Percentiles rank a stretch among this genome's conserved stretches.
Evolutionary conservation across 2,888 invertebrate genomes (phyloP).

Genomic region (Polydrusus tereticollis): DNA sequence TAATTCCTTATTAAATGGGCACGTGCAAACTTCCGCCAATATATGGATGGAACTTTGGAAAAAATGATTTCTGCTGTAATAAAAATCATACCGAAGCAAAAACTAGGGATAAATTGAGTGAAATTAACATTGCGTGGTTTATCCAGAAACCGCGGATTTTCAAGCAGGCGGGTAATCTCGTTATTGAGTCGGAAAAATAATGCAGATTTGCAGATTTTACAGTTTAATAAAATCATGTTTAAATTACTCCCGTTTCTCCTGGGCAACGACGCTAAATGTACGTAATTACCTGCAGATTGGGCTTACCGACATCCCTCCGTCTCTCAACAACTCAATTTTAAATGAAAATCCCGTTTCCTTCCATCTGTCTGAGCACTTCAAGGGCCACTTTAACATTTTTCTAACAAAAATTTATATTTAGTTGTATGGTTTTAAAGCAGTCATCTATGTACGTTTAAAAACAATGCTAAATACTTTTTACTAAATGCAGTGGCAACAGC

Average conservation of each 20-base stretch:
- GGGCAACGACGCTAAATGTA: conserved; percentile 55
- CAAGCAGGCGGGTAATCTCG: conserved; percentile 54
- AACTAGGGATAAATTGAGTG: conserved; percentile 41
- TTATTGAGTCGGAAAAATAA: conserved; percentile 58
- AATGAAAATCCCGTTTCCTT: conserved; percentile 41
- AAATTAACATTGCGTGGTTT: conserved; percentile 48
- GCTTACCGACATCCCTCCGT: conserved; percentile 52
- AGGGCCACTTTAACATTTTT: conserved; percentile 10
- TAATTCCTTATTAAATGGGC: too few relatives aligned
- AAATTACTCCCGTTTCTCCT: conserved; percentile 54
- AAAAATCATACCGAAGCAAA: conserved; percentile 30
- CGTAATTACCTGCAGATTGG: conserved; percentile 56
- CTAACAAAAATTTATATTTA: conserved; percentile 3
- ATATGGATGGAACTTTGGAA: too few relatives aligned
- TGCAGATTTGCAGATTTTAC: conserved; percentile 57
- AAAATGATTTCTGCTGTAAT: neutral
- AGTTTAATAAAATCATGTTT: conserved; percentile 59
- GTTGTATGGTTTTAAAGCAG: neutral
- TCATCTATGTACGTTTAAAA: too few relatives aligned
- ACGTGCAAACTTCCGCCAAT: too few relatives aligned
- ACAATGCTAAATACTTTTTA: too few relatives aligned
- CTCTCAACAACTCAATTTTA: conserved; percentile 39
- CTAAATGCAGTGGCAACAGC: too few relatives aligned
- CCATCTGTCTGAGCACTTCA: conserved; percentile 34
- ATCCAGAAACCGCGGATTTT: conserved; percentile 39